A percentile compares a stretch with the other conserved stretches of the same genome.
These are phyloP conservation scores for Crocallis elinguaria DNA, from an alignment of 2,888 invertebrate genomes.

Conservation along the genomic window DNA sequence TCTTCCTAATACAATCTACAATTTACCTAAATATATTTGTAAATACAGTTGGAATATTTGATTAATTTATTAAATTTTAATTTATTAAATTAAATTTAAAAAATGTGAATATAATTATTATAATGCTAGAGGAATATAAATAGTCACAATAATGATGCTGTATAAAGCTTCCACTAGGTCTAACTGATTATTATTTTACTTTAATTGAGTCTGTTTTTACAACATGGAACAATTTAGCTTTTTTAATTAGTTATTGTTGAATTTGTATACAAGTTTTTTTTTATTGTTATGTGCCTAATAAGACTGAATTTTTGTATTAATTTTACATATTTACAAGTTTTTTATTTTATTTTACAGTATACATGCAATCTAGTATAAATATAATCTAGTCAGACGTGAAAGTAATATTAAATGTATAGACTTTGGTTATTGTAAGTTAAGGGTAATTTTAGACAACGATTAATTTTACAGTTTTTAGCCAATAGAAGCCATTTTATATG, in stretches of 20 bases:
- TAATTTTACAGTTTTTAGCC: constrained; percentile 46
- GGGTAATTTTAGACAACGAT: constrained; percentile 67
- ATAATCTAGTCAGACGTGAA: constrained; percentile 47
- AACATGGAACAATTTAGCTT: not conserved
- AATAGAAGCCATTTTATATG: constrained; percentile 35
- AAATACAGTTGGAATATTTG: no score
- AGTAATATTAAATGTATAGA: constrained; percentile 41
- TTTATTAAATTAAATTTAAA: no score
- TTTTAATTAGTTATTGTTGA: constrained; percentile 11
- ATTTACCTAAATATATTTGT: not conserved
- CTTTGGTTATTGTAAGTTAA: constrained; percentile 58
- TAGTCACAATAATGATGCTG: not conserved
- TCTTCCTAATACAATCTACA: not conserved
- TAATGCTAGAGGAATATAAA: not conserved
- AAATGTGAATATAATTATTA: not conserved
- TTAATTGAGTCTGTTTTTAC: not conserved
- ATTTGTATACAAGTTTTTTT: constrained; percentile 21
- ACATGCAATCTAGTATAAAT: no score
- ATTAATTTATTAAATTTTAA: no score
- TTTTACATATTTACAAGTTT: constrained; percentile 31
- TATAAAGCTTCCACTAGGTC: not conserved
- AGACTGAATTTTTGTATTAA: constrained; percentile 48
- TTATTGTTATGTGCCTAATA: constrained; percentile 39
- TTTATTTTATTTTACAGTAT: constrained; percentile 6
- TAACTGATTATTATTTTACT: not conserved